Conservation (phyloP, 2,113 vertebrate species). For the Corvus hawaiiensis region DNA sequence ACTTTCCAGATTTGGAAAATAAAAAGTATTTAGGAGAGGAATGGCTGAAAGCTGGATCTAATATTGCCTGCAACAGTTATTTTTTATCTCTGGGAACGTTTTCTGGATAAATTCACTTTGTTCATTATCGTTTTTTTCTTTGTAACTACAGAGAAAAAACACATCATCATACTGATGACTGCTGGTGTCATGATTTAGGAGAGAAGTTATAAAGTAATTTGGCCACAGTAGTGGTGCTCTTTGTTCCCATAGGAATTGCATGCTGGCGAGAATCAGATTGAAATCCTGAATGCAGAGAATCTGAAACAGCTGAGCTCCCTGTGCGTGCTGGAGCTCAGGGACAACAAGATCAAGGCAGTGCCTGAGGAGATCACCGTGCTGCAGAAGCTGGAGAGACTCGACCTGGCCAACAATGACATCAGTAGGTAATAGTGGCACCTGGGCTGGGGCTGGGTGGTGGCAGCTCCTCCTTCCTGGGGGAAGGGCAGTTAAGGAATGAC, state of each 20-base stretch:
- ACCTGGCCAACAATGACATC: constrained; percentile 93
- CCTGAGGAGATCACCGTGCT: constrained; percentile 85
- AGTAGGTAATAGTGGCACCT: constrained; percentile 74
- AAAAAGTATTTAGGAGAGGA: neutral
- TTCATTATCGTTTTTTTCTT: neutral
- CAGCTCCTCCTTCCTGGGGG: neutral
- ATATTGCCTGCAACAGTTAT: neutral
- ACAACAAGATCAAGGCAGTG: constrained; percentile 88
- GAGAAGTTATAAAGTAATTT: neutral
- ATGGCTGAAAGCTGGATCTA: neutral
- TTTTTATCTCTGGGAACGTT: neutral
- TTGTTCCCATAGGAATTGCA: constrained; percentile 82
- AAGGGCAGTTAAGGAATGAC: neutral
- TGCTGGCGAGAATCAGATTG: constrained; percentile 92
- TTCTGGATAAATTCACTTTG: neutral
- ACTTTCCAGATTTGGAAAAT: neutral
- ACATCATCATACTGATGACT: fast-evolving
- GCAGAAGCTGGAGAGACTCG: constrained; percentile 84
- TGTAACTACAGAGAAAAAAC: neutral
- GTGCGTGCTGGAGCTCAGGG: constrained; percentile 87
- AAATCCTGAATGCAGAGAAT: constrained; percentile 76
- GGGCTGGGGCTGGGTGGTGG: neutral
- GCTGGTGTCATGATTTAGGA: neutral
- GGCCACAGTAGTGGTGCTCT: neutral
- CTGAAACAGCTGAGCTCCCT: constrained; percentile 80